phyloP scores from a whole-genome alignment of 64 coral and sea anemone species.

The Orbicella faveolata region DNA sequence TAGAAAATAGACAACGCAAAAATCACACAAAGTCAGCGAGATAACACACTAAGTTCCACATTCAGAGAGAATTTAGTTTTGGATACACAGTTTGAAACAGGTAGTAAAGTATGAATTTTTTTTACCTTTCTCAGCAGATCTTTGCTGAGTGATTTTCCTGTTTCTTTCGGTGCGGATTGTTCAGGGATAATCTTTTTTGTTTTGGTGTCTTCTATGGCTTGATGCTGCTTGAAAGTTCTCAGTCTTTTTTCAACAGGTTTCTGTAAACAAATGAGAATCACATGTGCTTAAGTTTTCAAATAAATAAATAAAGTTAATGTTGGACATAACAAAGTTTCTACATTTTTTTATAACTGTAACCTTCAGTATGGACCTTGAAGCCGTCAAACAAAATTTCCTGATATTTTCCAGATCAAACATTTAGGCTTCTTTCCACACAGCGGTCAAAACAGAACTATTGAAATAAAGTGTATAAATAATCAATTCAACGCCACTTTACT shows the following conservation, averaged over 20 bases:
- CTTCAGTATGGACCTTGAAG: too few relatives aligned
- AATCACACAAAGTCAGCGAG: not conserved
- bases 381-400: too few relatives aligned
- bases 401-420: too few relatives aligned
- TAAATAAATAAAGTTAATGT: not conserved
- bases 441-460: too few relatives aligned
- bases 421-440: too few relatives aligned
- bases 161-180: slow-evolving; percentile 4
- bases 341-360: too few relatives aligned
- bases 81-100: too few relatives aligned
- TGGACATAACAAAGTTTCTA: not conserved
- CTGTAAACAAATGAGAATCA: slow-evolving; percentile 26
- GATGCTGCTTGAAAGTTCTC: slow-evolving; percentile 81
- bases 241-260: slow-evolving; percentile 69
- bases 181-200: slow-evolving; percentile 4
- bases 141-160: slow-evolving; percentile 41
- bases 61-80: not conserved
- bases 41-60: not conserved
- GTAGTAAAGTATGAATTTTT: not conserved
- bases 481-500: too few relatives aligned
- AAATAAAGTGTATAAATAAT: too few relatives aligned
- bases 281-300: not conserved
- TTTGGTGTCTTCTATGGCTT: slow-evolving; percentile 46
- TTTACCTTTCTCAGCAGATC: slow-evolving; percentile 59
- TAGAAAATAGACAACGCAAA: not conserved